phyloP scores from a whole-genome alignment of 1,140 invertebrate genomes.

The Marisa cornuarietis region DNA sequence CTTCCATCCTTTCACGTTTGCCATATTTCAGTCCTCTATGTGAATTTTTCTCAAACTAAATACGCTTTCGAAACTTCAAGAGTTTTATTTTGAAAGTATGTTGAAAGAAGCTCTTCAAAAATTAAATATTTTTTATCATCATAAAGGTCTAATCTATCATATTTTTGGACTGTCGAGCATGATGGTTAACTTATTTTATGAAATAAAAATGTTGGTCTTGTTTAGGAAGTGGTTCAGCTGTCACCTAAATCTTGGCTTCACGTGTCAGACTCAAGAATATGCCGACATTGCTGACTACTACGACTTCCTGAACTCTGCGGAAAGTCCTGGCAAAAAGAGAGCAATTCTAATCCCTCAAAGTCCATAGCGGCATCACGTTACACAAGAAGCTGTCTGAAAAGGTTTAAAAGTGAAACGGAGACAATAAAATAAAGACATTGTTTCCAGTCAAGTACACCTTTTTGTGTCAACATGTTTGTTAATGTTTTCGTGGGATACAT shows the following conservation, averaged over 20 bases:
- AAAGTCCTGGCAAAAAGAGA: constrained; percentile 43
- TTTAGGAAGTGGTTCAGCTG: constrained; percentile 46
- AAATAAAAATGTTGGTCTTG: not conserved
- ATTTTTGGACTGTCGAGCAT: not conserved
- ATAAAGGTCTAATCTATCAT: not conserved
- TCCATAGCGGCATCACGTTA: too few species aligned
- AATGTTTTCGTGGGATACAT: not conserved
- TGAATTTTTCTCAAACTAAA: too few species aligned
- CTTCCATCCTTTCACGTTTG: too few species aligned
- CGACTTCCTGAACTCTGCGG: constrained; percentile 43
- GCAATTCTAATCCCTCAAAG: not conserved
- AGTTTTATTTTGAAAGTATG: not conserved
- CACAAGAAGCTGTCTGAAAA: too few species aligned
- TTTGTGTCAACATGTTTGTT: not conserved
- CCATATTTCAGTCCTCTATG: too few species aligned
- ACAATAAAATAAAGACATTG: too few species aligned
- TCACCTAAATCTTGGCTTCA: constrained; percentile 47
- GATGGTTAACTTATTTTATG: not conserved
- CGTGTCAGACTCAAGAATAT: constrained; percentile 51
- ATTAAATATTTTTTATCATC: not conserved
- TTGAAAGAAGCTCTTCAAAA: not conserved
- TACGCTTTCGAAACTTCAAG: too few species aligned
- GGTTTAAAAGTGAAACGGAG: too few species aligned
- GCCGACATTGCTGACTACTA: constrained; percentile 47
- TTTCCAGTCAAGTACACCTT: too few species aligned